Evolutionary conservation across 2,797 vertebrate genomes (phyloP), one percentile per base, ranked within the genome.

Genomic region (Bovichtus variegatus): DNA sequence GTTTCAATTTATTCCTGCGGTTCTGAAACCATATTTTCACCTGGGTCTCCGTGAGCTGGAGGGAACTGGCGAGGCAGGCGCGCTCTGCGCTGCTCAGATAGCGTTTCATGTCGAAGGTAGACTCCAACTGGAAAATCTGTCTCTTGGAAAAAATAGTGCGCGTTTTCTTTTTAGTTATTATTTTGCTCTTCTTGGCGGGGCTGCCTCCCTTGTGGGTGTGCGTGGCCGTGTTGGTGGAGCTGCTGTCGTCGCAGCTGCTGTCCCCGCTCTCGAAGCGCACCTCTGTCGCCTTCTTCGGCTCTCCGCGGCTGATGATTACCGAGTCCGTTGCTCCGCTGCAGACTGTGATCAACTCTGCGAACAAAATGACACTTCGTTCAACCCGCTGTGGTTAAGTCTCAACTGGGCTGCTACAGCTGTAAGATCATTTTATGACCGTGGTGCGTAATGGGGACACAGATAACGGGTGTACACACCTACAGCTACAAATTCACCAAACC

Each of bases 61-160:
- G 93, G 2, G 97, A 97, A 34, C 88, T 95, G 47, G 97, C 97
- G 34, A 97, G 94, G 74, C 96, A 96, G 0, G 96, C 96, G 58
- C 97, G 94, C 91, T 97, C 97, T 0, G 96, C 96, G 87, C 97
- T 97, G 93, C 96, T 97, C 76, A 97, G 92, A 53, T 97, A 96
- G 4, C 96, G 92, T 69, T 97, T 96, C 93, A 95, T 94, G 84
- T 96, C 96, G 89, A 96, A 97, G 31, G 96, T 95, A 85, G 95
- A 94, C 87, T 96, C 96, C 92, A 96, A 87, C 87, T 96, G 96
- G 83, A 96, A 96, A 76, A 97, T 95, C 90, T 96, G 96, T 88
- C 96, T 96, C 87, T 96, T 97, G 77, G 96, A 97, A 84, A 97
- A 97, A 72, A 97, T 96, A 0, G 96, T 97, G 89, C 97, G 94